These are phyloP conservation scores for Dipodomys stephensi DNA, from an alignment of 2,113 vertebrate species.

Conservation along the genomic window DNA sequence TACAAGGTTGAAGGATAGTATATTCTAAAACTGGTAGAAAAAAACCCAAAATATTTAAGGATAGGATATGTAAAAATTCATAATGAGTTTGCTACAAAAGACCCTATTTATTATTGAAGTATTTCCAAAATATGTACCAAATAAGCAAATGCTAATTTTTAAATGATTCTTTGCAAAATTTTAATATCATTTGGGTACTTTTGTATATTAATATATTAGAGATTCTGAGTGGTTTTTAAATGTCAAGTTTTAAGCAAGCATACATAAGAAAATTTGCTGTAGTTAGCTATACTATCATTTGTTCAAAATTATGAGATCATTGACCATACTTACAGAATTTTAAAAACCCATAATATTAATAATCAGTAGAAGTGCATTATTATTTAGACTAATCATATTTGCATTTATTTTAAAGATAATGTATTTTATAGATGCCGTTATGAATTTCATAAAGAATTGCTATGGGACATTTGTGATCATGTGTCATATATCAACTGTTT, in stretches of 20 bases:
- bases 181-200: neutral
- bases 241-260: neutral
- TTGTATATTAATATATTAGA: neutral
- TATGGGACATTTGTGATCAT: neutral
- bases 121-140: slow-evolving; percentile 51
- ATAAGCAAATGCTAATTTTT: neutral
- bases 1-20: slow-evolving; percentile 2
- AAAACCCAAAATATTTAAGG: neutral
- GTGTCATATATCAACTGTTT: neutral
- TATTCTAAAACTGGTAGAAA: slow-evolving; percentile 12
- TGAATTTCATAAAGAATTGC: neutral
- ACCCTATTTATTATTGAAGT: neutral
- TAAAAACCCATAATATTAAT: neutral
- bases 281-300: neutral
- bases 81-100: neutral
- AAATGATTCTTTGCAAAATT: neutral
- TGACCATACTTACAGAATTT: neutral
- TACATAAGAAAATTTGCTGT: neutral
- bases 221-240: neutral
- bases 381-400: neutral
- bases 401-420: neutral
- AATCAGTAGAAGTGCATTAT: neutral
- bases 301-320: neutral
- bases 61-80: slow-evolving; percentile 8
- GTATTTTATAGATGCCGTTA: neutral